phyloP scores from a whole-genome alignment of 2,113 vertebrate species.

The Rana temporaria region DNA sequence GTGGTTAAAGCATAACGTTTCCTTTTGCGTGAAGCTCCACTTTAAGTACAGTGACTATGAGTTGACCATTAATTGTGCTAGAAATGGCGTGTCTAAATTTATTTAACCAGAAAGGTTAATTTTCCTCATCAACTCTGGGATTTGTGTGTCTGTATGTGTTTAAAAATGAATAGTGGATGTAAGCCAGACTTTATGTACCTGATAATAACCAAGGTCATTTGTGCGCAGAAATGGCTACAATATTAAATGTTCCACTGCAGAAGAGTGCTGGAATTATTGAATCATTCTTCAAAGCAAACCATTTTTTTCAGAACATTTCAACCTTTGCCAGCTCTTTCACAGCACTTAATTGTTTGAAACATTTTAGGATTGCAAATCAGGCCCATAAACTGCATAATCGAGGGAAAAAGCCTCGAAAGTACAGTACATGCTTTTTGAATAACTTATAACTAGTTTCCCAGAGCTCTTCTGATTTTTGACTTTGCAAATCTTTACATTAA shows the following conservation, averaged over 20 bases:
- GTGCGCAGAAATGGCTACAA: constrained; percentile 17
- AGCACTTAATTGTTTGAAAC: constrained; percentile 29
- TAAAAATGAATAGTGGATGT: constrained; percentile 20
- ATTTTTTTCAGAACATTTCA: constrained; percentile 8
- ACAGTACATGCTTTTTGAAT: no score
- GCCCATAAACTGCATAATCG: neutral
- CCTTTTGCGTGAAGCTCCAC: no score
- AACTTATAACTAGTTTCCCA: no score
- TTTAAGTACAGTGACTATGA: no score
- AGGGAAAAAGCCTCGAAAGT: neutral
- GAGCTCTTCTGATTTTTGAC: no score
- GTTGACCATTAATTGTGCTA: neutral
- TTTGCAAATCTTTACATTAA: no score
- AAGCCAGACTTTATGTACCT: constrained; percentile 32
- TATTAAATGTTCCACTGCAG: constrained; percentile 37
- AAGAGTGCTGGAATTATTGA: constrained; percentile 19
- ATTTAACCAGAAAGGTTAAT: neutral
- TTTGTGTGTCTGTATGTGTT: neutral
- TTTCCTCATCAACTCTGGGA: neutral
- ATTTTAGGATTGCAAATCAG: neutral
- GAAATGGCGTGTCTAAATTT: neutral
- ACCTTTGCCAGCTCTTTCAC: neutral
- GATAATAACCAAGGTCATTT: constrained; percentile 10
- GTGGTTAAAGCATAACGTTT: no score
- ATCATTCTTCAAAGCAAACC: neutral